phyloP scores from a whole-genome alignment of 2,797 vertebrate species.

The Onychomys leucogaster region DNA sequence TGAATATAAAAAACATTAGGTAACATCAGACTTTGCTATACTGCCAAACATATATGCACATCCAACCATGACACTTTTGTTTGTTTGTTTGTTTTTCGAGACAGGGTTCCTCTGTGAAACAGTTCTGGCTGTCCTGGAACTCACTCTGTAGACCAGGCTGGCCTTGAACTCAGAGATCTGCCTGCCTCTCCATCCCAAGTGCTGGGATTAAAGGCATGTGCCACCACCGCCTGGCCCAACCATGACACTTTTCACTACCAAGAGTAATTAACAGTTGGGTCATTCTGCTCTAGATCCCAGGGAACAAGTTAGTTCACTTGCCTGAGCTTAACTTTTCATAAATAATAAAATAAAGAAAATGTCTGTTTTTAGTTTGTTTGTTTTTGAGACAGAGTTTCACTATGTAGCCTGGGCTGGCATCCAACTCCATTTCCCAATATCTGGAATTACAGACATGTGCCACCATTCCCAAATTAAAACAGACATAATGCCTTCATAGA shows the following conservation, averaged over 20 bases:
- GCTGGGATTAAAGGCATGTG: too few relatives aligned
- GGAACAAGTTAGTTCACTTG: slow-evolving; percentile 21
- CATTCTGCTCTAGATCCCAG: neutral
- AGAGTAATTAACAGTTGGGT: neutral
- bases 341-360: neutral
- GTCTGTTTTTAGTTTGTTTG: neutral
- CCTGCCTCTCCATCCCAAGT: too few relatives aligned
- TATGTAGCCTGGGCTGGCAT: neutral
- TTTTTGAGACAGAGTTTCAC: neutral
- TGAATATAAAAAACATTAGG: slow-evolving; percentile 42
- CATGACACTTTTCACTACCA: neutral
- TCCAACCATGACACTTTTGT: neutral
- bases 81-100: too few relatives aligned
- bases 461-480: neutral
- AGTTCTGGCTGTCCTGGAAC: too few relatives aligned
- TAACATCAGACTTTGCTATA: slow-evolving; percentile 9
- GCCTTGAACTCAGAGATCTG: too few relatives aligned
- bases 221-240: neutral
- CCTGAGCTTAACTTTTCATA: slow-evolving; percentile 41
- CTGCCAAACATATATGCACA: neutral
- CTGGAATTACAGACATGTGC: neutral
- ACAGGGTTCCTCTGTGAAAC: too few relatives aligned
- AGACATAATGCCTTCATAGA: slow-evolving; percentile 14
- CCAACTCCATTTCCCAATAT: neutral
- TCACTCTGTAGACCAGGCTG: too few relatives aligned